These are phyloP conservation scores for Apamea epomidion DNA, from an alignment of 2,888 invertebrate genomes.

Conservation along the genomic window DNA sequence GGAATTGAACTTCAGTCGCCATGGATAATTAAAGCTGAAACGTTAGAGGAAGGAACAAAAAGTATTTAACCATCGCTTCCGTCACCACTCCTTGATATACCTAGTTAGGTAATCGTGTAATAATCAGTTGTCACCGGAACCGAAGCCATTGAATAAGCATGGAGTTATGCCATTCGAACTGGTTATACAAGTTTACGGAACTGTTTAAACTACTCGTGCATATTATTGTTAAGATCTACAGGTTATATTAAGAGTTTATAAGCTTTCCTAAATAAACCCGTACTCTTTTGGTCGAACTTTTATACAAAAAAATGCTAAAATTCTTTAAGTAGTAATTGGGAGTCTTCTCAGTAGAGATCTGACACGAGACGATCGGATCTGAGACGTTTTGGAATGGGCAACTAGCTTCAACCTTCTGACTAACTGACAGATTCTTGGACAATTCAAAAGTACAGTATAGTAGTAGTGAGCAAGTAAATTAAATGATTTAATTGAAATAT, in stretches of 20 bases:
- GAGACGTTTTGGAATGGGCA: not conserved
- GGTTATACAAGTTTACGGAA: conserved; percentile 23
- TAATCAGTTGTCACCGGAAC: conserved; percentile 27
- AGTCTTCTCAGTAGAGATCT: not conserved
- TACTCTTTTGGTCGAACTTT: not conserved
- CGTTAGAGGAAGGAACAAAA: conserved; percentile 43
- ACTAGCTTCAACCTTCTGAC: not conserved
- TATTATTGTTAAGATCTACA: not conserved
- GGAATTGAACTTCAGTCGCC: conserved; percentile 46
- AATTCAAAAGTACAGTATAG: not conserved
- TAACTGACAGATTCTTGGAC: not conserved
- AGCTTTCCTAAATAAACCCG: not conserved
- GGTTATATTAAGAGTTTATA: not conserved
- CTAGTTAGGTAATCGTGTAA: conserved; percentile 36
- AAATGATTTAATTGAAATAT: not conserved
- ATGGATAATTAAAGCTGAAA: conserved; percentile 51
- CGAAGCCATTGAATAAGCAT: not conserved
- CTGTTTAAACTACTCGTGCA: not conserved
- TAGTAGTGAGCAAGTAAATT: not conserved
- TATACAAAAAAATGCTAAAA: not conserved
- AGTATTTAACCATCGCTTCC: conserved; percentile 43
- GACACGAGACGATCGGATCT: too few species aligned
- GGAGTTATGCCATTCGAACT: conserved; percentile 8
- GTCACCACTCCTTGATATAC: conserved; percentile 8
- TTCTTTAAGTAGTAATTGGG: not conserved